These are phyloP conservation scores for Pinctada fucata DNA, from an alignment of 2,888 invertebrate genomes.

Conservation along the genomic window DNA sequence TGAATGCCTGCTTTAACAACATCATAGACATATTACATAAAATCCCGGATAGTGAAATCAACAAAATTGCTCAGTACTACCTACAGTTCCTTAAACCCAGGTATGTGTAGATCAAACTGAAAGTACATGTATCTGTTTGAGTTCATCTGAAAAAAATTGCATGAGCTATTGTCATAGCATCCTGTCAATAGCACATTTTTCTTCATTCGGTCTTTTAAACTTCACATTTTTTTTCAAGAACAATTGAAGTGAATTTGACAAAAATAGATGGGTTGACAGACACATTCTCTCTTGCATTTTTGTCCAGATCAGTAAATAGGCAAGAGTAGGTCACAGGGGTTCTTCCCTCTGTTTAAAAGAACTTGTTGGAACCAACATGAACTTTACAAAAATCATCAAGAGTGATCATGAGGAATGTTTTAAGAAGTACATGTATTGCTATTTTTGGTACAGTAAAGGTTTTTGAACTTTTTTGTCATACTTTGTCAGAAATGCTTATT, in stretches of 20 bases:
- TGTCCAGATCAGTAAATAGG: too few species aligned
- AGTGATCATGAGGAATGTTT: too few species aligned
- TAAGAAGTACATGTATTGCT: too few species aligned
- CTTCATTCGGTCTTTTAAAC: background rate
- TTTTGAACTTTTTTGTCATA: too few species aligned
- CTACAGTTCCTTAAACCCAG: constrained; percentile 16
- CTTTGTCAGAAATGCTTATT: too few species aligned
- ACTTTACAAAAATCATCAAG: too few species aligned
- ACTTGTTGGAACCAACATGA: too few species aligned
- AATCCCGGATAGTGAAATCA: constrained; percentile 42
- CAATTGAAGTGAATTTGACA: background rate
- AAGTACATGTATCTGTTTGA: background rate
- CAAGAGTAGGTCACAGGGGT: too few species aligned
- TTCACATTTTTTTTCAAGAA: background rate
- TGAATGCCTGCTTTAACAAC: constrained; percentile 40
- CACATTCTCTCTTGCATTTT: too few species aligned
- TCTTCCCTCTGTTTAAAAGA: too few species aligned
- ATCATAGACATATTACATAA: constrained; percentile 30
- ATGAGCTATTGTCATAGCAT: background rate
- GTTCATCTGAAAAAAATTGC: background rate
- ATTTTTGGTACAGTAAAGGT: too few species aligned
- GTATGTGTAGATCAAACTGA: constrained; percentile 17
- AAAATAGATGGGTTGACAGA: too few species aligned
- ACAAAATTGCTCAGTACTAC: constrained; percentile 42
- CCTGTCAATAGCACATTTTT: background rate